Percentiles rank a stretch among this genome's conserved stretches.
Conservation (phyloP, 1,140 invertebrate genomes). For the Ips typographus region DNA sequence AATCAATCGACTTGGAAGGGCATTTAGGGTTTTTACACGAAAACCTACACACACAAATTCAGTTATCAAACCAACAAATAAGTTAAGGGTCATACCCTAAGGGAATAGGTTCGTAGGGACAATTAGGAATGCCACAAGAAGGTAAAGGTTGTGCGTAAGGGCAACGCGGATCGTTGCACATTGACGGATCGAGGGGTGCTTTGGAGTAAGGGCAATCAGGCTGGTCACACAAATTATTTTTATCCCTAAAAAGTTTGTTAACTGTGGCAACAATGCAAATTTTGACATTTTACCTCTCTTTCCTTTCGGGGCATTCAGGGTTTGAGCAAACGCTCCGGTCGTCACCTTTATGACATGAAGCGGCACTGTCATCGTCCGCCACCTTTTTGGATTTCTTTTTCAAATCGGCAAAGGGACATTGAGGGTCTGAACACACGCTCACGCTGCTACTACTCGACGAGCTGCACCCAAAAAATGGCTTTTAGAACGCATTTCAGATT, state of each 20-base stretch:
- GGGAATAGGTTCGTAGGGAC: constrained; percentile 33
- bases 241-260: constrained; percentile 7
- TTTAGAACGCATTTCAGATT: too few relatives aligned
- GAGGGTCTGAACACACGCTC: constrained; percentile 19
- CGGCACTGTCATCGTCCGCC: not conserved
- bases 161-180: constrained; percentile 29
- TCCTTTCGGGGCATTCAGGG: constrained; percentile 38
- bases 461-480: not conserved
- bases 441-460: not conserved
- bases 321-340: constrained; percentile 35
- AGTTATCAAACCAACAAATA: not conserved
- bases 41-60: constrained; percentile 2
- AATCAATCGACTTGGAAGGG: constrained; percentile 17
- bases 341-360: constrained; percentile 4
- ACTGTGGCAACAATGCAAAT: too few relatives aligned
- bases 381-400: constrained; percentile 11
- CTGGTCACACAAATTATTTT: constrained; percentile 35
- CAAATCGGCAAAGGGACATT: constrained; percentile 22
- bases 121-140: constrained; percentile 36
- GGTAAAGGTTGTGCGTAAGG: constrained; percentile 28
- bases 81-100: not conserved
- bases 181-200: not conserved
- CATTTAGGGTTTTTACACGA: constrained; percentile 20
- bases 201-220: constrained; percentile 37
- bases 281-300: constrained; percentile 14